Percentiles rank a stretch among this genome's conserved stretches.
Conservation (phyloP, 2,113 vertebrate species). For the Boulengeromyrus knoepffleri region DNA sequence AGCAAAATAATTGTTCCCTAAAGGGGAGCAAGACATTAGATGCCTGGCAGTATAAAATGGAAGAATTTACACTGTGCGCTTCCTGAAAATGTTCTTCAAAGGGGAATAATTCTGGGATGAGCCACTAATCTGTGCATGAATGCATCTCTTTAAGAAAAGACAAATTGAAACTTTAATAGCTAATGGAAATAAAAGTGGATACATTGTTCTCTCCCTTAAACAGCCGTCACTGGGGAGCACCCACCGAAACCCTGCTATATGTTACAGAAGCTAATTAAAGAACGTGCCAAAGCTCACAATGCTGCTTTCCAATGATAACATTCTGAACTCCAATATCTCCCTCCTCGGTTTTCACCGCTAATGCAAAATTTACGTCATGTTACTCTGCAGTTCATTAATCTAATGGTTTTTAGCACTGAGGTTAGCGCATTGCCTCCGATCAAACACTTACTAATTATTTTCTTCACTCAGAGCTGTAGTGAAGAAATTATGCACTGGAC, state of each 20-base stretch:
- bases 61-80: not conserved
- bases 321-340: not conserved
- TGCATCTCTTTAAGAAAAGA: not conserved
- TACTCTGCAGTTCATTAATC: conserved; percentile 22
- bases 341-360: not conserved
- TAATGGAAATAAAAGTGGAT: not conserved
- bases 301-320: not conserved
- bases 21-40: not conserved
- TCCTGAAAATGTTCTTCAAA: not conserved
- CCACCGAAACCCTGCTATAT: too few species aligned
- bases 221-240: too few species aligned
- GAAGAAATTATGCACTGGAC: conserved; percentile 23
- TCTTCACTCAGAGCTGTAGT: conserved; percentile 19
- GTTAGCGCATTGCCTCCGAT: conserved; percentile 33
- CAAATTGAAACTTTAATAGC: not conserved
- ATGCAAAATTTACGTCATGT: conserved; percentile 19
- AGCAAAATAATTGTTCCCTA: not conserved
- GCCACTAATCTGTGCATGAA: not conserved
- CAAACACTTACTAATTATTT: conserved; percentile 22
- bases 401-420: conserved; percentile 6
- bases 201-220: not conserved
- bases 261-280: not conserved
- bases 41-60: not conserved
- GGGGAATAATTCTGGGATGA: not conserved
- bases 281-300: too few species aligned